Conservation (phyloP, 2,888 invertebrate genomes). For the Polyommatus iphigenia region DNA sequence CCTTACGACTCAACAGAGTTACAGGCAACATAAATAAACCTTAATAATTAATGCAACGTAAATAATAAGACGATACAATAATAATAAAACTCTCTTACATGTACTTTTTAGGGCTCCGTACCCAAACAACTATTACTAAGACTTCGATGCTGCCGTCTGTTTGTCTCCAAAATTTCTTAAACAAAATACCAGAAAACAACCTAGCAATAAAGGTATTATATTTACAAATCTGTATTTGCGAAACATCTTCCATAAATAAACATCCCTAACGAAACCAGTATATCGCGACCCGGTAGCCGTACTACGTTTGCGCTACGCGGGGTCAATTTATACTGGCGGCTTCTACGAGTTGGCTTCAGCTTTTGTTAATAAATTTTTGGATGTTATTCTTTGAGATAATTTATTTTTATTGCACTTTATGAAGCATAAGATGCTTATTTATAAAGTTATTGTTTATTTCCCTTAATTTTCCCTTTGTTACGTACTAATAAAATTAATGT, state of each 20-base stretch:
- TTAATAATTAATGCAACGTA: no score
- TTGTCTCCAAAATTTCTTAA: background rate
- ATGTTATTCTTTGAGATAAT: background rate
- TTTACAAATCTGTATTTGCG: background rate
- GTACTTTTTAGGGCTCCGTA: no score
- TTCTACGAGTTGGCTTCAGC: background rate
- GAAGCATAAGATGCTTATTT: conserved; percentile 15
- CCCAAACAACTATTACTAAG: no score
- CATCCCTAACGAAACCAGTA: background rate
- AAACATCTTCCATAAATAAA: conserved; percentile 4
- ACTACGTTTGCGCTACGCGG: background rate
- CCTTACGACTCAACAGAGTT: no score
- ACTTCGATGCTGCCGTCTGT: no score
- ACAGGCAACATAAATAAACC: no score
- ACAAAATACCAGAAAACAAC: background rate
- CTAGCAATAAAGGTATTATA: background rate
- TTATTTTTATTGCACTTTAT: conserved; percentile 27
- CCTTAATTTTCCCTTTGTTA: no score
- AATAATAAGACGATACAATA: no score
- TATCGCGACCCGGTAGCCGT: background rate
- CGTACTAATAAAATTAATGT: no score
- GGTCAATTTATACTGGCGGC: background rate
- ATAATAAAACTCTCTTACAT: no score
- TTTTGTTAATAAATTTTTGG: conserved; percentile 7
- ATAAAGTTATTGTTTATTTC: background rate